These are phyloP conservation scores for Ammodytes marinus DNA, from an alignment of 2,113 vertebrate genomes.

Conservation along the genomic window DNA sequence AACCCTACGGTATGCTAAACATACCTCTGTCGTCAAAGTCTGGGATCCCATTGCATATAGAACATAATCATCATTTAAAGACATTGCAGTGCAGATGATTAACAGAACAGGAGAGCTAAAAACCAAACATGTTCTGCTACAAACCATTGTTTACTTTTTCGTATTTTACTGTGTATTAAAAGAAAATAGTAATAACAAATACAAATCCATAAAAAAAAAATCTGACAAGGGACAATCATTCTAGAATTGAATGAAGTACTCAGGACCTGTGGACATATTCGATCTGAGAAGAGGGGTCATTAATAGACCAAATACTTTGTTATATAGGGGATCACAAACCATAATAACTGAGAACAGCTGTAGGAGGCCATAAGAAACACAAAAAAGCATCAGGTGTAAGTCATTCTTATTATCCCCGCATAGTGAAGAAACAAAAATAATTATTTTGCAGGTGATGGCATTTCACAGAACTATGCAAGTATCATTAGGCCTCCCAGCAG, in stretches of 20 bases:
- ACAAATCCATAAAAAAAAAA: no score
- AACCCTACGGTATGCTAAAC: not conserved
- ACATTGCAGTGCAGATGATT: not conserved
- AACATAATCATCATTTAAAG: not conserved
- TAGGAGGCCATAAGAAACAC: not conserved
- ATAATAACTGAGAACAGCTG: not conserved
- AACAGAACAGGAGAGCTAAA: not conserved
- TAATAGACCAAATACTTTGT: not conserved
- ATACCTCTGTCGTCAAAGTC: not conserved
- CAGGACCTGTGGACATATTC: not conserved
- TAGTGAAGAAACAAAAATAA: not conserved
- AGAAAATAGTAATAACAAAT: no score
- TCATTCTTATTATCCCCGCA: not conserved
- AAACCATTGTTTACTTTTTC: no score
- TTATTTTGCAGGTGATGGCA: not conserved
- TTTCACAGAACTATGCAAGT: slow-evolving; percentile 14
- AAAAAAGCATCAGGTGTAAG: not conserved
- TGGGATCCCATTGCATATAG: not conserved
- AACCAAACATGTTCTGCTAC: not conserved
- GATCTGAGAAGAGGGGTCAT: not conserved
- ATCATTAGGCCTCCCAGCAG: slow-evolving; percentile 21
- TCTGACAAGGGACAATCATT: not conserved
- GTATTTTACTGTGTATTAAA: not conserved
- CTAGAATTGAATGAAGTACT: not conserved
- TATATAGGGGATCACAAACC: not conserved